A percentile compares a stretch with the other conserved stretches of the same genome.
Conservation (phyloP, 2,113 vertebrate species). For the Tragulus kanchil region DNA sequence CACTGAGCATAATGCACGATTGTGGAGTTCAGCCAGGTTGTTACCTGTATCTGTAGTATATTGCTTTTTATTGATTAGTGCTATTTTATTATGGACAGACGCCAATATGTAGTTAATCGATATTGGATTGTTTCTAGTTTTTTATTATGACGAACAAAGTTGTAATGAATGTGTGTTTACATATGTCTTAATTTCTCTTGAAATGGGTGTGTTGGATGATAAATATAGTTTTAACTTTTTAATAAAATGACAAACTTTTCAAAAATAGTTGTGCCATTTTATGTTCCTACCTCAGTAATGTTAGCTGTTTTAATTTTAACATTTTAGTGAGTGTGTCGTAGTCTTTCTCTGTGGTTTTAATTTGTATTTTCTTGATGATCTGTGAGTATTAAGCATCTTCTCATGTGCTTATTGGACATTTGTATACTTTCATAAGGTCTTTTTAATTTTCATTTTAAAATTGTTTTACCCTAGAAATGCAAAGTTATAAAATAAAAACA, state of each 20-base stretch:
- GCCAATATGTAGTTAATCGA: background rate
- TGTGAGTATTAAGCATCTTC: background rate
- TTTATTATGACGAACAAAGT: background rate
- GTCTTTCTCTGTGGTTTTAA: background rate
- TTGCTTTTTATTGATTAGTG: background rate
- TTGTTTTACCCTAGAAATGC: no score
- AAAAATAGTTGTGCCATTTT: background rate
- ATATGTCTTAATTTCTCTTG: background rate
- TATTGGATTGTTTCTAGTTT: background rate
- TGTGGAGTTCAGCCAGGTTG: slow-evolving; percentile 1
- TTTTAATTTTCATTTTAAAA: background rate
- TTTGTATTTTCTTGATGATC: background rate
- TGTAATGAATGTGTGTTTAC: background rate
- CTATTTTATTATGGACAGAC: background rate
- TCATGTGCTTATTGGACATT: background rate
- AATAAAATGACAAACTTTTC: background rate
- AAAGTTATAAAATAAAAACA: no score
- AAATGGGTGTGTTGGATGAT: background rate
- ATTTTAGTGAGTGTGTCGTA: background rate
- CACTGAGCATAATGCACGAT: background rate
- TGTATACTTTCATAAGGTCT: background rate
- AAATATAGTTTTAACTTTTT: background rate
- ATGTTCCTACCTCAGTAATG: background rate
- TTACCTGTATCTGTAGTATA: background rate
- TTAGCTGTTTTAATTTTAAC: background rate